These are phyloP conservation scores for Etheostoma perlongum DNA, from an alignment of 2,797 vertebrate species.

Conservation along the genomic window DNA sequence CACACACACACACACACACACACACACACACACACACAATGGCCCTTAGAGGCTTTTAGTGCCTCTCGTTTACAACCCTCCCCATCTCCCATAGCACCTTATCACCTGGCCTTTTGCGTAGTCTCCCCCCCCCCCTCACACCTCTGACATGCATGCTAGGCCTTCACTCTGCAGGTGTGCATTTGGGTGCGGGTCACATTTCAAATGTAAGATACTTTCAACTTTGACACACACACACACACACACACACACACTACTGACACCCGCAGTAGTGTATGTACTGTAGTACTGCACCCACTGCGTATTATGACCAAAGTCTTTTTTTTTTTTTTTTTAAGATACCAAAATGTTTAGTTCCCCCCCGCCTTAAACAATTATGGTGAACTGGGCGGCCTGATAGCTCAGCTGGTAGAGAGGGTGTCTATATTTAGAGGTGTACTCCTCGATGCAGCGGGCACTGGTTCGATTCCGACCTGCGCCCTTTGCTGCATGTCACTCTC, in stretches of 20 bases:
- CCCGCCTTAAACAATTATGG: too few species aligned
- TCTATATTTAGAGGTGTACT: too few species aligned
- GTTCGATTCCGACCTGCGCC: too few species aligned
- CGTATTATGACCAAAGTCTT: too few species aligned
- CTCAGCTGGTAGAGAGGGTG: too few species aligned
- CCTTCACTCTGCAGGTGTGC: slow-evolving; percentile 60
- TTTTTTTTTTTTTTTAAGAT: too few species aligned
- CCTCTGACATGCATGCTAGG: slow-evolving; percentile 28
- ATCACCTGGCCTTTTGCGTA: slow-evolving; percentile 62
- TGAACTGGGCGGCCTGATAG: too few species aligned
- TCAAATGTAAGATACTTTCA: slow-evolving; percentile 30
- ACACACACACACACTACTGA: neutral
- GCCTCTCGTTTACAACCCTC: slow-evolving; percentile 69
- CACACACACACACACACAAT: slow-evolving; percentile 49
- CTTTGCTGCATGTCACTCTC: too few species aligned
- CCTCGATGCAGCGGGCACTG: too few species aligned
- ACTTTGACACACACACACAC: neutral
- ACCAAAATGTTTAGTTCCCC: too few species aligned
- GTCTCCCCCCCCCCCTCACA: slow-evolving; percentile 16
- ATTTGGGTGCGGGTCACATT: slow-evolving; percentile 45
- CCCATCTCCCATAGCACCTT: slow-evolving; percentile 71
- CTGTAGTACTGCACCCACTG: too few species aligned
- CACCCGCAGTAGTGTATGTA: too few species aligned
- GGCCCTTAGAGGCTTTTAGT: slow-evolving; percentile 72
- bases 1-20: slow-evolving; percentile 30